Evolutionary conservation across 2,888 invertebrate species (phyloP), one percentile per base, ranked within the genome.

Genomic region (Syritta pipiens): DNA sequence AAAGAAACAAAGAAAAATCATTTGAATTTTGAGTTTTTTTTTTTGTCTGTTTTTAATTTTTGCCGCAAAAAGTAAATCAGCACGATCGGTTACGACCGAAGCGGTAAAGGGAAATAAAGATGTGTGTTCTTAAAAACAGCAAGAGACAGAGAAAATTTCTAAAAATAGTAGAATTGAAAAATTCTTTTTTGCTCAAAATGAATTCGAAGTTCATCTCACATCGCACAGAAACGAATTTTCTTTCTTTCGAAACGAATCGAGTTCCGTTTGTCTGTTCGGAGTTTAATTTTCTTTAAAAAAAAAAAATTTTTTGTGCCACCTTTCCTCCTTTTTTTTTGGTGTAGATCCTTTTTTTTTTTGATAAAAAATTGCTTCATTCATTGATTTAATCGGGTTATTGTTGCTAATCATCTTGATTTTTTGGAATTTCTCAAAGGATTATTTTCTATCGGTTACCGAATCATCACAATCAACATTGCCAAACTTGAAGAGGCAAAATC

Each of bases 371-470:
- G 7, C 17, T 49, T 10, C 20, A 37, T 9, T 37, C 19, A 19
- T 49, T 44, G 40, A 17, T 1, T 26, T 10, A 40, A 48, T 28
- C 32, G 3, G 4, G 32, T 24, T 22, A 7, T 22, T 28, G 20
- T 6, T 14, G 3, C 10, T 42, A 42, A 71, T 10, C 19, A 1
- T 30, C 24, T 35, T 17, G 22, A 46, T 55, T 74, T 74, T 35
- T 10, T 79, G 17, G 12, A 26, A 44, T 22, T 42, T 53, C 44
- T 40, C 14, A 49, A 76, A 81, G 81, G 75, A 81, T 35, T 81
- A 81, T 46, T 75, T 81, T 49, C 14, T 81, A 46, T 76, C 76
- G 69, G 81, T 81, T 76, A 71, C 81, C 53, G 69, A 76, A 76
- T 65, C 76, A 76, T 74, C 79, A 28, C 53, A 72, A 24, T 14